Evolutionary conservation across 2,797 vertebrate genomes (phyloP).

Genomic region (Sebastes kiyomatsui): DNA sequence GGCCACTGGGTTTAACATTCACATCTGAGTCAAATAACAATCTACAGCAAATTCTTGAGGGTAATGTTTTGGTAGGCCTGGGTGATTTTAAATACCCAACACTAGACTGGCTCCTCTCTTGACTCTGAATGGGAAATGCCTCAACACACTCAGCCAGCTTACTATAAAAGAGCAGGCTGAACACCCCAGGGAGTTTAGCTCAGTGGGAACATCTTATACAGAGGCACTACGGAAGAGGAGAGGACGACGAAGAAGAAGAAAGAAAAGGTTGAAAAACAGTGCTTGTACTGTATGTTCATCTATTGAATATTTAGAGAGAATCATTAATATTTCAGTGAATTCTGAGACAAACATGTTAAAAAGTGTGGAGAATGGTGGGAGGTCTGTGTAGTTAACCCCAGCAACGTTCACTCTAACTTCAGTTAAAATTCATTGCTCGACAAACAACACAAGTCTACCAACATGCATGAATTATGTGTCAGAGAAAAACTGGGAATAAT

Average conservation of each 20-base stretch:
- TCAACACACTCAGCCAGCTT: conserved; percentile 55
- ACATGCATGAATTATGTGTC: neutral
- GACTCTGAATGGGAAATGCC: conserved; percentile 36
- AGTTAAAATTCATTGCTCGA: neutral
- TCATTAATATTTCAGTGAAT: conserved; percentile 66
- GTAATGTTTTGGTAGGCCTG: conserved; percentile 51
- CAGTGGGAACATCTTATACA: conserved; percentile 11
- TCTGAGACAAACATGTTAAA: conserved; percentile 27
- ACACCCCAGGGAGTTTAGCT: conserved; percentile 7
- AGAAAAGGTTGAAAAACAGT: neutral
- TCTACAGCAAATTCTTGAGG: conserved; percentile 29
- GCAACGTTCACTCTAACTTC: conserved; percentile 18
- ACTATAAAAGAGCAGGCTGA: conserved; percentile 43
- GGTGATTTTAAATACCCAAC: conserved; percentile 51
- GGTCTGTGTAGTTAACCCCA: neutral
- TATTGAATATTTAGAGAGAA: conserved; percentile 59
- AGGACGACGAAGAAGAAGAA: neutral
- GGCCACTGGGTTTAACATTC: conserved; percentile 9
- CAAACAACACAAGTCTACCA: neutral
- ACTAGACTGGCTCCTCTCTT: conserved; percentile 35
- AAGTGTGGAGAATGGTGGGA: neutral
- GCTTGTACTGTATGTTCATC: neutral
- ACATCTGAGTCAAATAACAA: conserved; percentile 29
- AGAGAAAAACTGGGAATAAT: neutral
- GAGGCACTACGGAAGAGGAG: neutral